These are phyloP conservation scores for Prunella himalayana DNA, from an alignment of 2,113 vertebrate species.

Conservation along the genomic window DNA sequence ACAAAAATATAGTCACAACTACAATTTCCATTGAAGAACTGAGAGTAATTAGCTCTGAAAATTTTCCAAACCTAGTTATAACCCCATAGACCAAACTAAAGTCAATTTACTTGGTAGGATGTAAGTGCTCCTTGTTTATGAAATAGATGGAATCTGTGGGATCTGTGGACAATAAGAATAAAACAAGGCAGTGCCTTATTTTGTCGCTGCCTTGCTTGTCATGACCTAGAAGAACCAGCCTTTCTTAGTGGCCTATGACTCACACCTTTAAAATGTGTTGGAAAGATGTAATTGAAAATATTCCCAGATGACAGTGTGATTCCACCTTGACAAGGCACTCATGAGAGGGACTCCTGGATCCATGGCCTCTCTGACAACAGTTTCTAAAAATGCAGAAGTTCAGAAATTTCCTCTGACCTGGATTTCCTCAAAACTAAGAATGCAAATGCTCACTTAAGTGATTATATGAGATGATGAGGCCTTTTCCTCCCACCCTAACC, in stretches of 20 bases:
- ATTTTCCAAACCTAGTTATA: neutral
- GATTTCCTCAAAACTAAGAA: conserved; percentile 10
- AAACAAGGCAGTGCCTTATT: neutral
- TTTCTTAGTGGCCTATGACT: neutral
- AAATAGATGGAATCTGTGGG: neutral
- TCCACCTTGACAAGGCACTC: neutral
- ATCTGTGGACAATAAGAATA: neutral
- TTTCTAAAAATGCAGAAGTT: neutral
- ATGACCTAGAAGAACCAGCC: neutral
- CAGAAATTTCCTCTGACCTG: neutral
- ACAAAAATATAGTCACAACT: neutral
- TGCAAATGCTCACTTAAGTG: neutral
- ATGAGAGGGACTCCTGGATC: neutral
- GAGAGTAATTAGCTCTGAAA: neutral
- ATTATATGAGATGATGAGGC: neutral
- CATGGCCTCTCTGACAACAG: neutral
- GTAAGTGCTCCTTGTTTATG: neutral
- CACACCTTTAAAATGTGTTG: neutral
- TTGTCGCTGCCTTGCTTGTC: neutral
- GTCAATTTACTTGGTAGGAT: neutral
- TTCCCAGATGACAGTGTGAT: neutral
- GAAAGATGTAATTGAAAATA: neutral
- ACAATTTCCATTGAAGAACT: neutral
- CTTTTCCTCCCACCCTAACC: neutral
- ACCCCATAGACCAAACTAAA: neutral